Conservation (phyloP, 2,797 vertebrate species). For the Lutjanus argentimaculatus region DNA sequence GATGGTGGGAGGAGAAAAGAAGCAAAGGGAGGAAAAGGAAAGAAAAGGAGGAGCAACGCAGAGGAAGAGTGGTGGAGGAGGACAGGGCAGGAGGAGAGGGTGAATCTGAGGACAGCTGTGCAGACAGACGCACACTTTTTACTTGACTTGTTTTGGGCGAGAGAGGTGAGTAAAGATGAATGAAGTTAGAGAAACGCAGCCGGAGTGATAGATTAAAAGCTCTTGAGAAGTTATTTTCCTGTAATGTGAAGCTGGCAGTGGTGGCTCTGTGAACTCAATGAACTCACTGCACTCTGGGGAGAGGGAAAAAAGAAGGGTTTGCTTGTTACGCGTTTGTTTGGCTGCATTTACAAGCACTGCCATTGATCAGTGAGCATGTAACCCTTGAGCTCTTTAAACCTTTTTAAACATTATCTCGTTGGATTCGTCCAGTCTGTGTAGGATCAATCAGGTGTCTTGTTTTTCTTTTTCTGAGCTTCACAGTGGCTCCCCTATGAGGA, state of each 20-base stretch:
- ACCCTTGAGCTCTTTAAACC: conserved; percentile 41
- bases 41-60: conserved; percentile 69
- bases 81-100: conserved; percentile 70
- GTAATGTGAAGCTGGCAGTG: conserved; percentile 62
- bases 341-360: conserved; percentile 41
- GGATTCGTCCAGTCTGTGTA: conserved; percentile 27
- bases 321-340: conserved; percentile 52
- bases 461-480: neutral
- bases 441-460: conserved; percentile 54
- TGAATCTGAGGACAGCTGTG: conserved; percentile 75
- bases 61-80: conserved; percentile 62
- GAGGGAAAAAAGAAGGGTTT: conserved; percentile 40
- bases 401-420: conserved; percentile 43
- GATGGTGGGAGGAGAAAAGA: conserved; percentile 72
- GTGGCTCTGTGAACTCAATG: conserved; percentile 73
- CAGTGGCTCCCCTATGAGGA: conserved; percentile 30
- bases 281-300: conserved; percentile 68
- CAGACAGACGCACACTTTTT: conserved; percentile 55
- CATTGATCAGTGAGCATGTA: conserved; percentile 57
- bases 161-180: conserved; percentile 73
- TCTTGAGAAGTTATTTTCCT: conserved; percentile 40
- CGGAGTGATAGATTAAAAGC: conserved; percentile 31
- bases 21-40: conserved; percentile 61
- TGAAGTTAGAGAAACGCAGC: conserved; percentile 34
- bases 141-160: conserved; percentile 45